Base-by-base conservation (phyloP, 2,888 invertebrate genomes). In the Chrysina gloriosa region DNA sequence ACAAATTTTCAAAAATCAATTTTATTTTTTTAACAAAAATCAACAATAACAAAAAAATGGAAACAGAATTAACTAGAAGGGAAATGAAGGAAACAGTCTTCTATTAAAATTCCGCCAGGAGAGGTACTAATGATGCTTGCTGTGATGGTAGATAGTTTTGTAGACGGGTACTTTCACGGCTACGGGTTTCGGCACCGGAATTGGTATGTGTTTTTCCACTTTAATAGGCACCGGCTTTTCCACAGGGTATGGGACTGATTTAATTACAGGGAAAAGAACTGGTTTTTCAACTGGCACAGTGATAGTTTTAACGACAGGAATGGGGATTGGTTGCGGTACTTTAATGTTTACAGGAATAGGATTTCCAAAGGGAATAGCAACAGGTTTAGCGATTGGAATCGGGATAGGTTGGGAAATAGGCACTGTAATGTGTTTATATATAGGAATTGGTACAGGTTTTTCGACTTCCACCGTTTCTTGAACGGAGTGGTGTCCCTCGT, bases 91-190 rank as follows among this genome's bases (percentile, higher is more conserved):
- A 67, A 48, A 61, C 66, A 67, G 66, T 67, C 66, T 67, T 67
- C 56, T 29, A 47, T 42, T 67, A 54, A 65, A 54, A 56, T 34
- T 67, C 31, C 36, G 25, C n/a, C 47, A 9, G 27, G 16, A 14
- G 29, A 61, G 25, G 19, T n/a, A 23, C 36, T 67, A 67, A 21
- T 76, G 79, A 72, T 84, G 84, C 78, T 90, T 90, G 73, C 89
- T 87, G 64, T 89, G 89, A 76, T 91, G 91, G 74, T 91, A 89
- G 67, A 91, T 87, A 42, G 90, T 89, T 81, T 91, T 91, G 78
- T 90, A 89, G 1, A 90, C 89, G 0, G 91, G 91, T 27, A 91
- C 90, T 77, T 89, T 90, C 71, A 90, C 89, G 0, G 91, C 90
- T 36, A 89, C 85, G 0, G 91, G 91, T 72, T 90, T 90, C 52